Evolutionary conservation across 2,888 invertebrate genomes (phyloP), one percentile per base, ranked within the genome.

Genomic region (Subacronicta megacephala): DNA sequence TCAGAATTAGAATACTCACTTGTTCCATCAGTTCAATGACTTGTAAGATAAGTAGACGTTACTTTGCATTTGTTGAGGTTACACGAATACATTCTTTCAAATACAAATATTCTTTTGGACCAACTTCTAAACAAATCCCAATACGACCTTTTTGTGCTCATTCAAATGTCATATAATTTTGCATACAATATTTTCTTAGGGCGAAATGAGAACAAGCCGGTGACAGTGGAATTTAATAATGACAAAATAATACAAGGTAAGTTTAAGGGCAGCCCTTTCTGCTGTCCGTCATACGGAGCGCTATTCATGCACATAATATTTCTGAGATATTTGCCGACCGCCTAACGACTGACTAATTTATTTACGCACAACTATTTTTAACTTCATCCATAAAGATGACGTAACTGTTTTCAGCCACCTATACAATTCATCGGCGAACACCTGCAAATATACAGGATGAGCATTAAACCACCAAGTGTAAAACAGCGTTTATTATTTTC

Each of bases 161-260:
- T 94, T 94, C 93, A 93, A 90, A 90, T 92, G 94, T 94, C 94
- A 94, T 94, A 94, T 90, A 90, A 90, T 91, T 93, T 94, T 93
- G 93, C 94, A 94, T 94, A 93, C 93, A 94, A 94, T 93, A 94
- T 93, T 93, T 94, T 88, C 92, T 89, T 88, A 82, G 84, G 85
- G 81, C 84, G 87, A 90, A 94, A 93, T 90, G 92, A 91, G 88
- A 93, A 90, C 89, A 80, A 77, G 84, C 78, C 85, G 62, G 85
- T 93, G 94, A 94, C 94, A 92, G 88, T 82, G 87, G 94, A 94
- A 94, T 94, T 94, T 94, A 94, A 94, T 94, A 93, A 94, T 94
- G 93, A 94, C 94, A 94, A 94, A 94, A 94, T 94, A 94, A 94
- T 94, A 93, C 93, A 90, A 91, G 91, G 88, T 86, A 90, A 90